Evolutionary conservation across 2,113 vertebrate genomes (phyloP), one percentile per base, ranked within the genome.

Genomic region (Lepidothrix coronata): DNA sequence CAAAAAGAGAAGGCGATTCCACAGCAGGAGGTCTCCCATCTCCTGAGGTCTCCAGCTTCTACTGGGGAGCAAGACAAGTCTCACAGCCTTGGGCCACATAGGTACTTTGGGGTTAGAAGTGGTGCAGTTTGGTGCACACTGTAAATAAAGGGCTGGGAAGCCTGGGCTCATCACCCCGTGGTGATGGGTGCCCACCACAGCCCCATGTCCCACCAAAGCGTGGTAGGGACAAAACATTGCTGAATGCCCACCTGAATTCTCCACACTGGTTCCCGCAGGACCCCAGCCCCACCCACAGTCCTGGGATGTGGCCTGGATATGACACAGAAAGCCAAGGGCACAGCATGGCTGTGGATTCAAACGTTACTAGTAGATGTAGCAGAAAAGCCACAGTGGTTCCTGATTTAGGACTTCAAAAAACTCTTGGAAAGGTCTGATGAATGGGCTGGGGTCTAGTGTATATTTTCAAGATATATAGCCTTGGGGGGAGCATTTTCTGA

Each of bases 21-120:
- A 43, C 14, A 61, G 44, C 11, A 41, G 0, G 1, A 23, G 18
- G 2, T 2, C 3, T 1, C 14, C 10, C 71, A 15, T 23, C n/a
- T 80, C 39, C 33, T 11, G 10, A 28, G 14, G 22, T 39, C 15
- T 77, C 17, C 51, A 55, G 63, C 14, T 54, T 39, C 51, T 39
- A 48, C 58, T 23, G 27, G 18, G 49, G 7, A 80, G 27, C 7
- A 35, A 25, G 57, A 43, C 44, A 75, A 77, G 9, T 39, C 23
- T 79, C 49, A 33, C 14, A 37, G 46, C 21, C 14, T 46, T 24
- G 23, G 25, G 20, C 44, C 30, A 5, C 18, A 0, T 0, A 1
- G 4, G 33, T 17, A 5, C 21, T 72, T 44, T 4, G 20, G 33
- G 14, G 7, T 74, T 44, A 43, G 63, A 52, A 76, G 28, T 3